These are phyloP conservation scores for Orthosia gracilis DNA, from an alignment of 2,888 invertebrate genomes.

Conservation along the genomic window DNA sequence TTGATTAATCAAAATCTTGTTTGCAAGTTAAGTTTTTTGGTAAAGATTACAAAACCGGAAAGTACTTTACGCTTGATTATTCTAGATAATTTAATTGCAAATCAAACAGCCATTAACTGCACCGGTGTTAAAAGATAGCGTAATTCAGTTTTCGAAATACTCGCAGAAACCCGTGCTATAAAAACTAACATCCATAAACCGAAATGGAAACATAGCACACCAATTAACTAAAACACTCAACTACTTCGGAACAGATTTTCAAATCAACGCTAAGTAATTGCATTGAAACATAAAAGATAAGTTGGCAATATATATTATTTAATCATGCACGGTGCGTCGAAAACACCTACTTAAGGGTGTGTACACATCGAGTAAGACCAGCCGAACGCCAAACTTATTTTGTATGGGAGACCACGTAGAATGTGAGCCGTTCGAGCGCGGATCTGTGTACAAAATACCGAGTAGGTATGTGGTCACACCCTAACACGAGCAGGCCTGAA, in stretches of 20 bases:
- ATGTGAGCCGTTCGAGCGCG: slow-evolving; percentile 15
- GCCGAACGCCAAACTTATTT: slow-evolving; percentile 32
- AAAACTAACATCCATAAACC: slow-evolving; percentile 34
- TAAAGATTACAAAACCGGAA: slow-evolving; percentile 1
- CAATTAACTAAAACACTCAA: slow-evolving; percentile 60
- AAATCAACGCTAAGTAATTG: slow-evolving; percentile 63
- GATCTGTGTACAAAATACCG: slow-evolving; percentile 35
- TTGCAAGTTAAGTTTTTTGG: not conserved
- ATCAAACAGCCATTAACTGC: slow-evolving; percentile 22
- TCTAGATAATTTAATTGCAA: not conserved
- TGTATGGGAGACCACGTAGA: slow-evolving; percentile 30
- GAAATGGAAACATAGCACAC: slow-evolving; percentile 33
- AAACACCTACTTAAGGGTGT: slow-evolving; percentile 51
- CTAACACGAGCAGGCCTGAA: slow-evolving; percentile 46
- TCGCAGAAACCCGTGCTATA: slow-evolving; percentile 16
- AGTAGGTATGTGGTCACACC: slow-evolving; percentile 27
- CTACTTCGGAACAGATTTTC: slow-evolving; percentile 48
- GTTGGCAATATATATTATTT: slow-evolving; percentile 64
- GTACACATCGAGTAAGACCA: slow-evolving; percentile 20
- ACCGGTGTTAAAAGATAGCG: slow-evolving; percentile 14
- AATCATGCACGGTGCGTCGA: slow-evolving; percentile 61
- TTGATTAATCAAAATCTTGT: not conserved
- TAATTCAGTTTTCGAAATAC: slow-evolving; percentile 33
- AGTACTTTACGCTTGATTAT: not conserved
- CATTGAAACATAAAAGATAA: slow-evolving; percentile 62